Base-by-base conservation (phyloP, 2,113 vertebrate species). In the Notothenia rossii region DNA sequence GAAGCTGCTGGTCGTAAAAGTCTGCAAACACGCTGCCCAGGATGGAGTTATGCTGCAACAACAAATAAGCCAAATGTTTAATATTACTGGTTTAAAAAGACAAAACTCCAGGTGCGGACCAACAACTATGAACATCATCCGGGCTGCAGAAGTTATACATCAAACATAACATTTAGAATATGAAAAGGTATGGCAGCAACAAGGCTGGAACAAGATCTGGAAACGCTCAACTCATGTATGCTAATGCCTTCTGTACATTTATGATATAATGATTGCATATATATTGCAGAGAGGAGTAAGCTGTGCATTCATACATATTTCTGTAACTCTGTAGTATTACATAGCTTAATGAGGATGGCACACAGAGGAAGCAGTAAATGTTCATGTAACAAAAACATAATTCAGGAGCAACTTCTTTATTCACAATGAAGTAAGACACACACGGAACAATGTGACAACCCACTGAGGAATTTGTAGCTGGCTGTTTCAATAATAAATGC, bases 1-100 rank as follows among this genome's bases (percentile, higher is more conserved):
- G 95, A 92, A 98, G 95, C 96, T 98, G 97, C 95, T 98, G 97
- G 92, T 98, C 97, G 74, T 97, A 97, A 95, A 95, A 98, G 86
- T 97, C 97, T 85, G 96, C 96, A 92, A 98, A 98, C 86, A 97
- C 95, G 83, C 96, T 96, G 84, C 96, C 95, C 93, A 98, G 94
- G 72, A 96, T 96, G 91, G 97, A 96, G 66, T 96, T 96, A 84
- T 98, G 96, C 97, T 97, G 95, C 70, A 93, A 94, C 91, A 88
- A 86, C 90, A 94, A 94, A 88, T 50, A 88, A 10, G 4, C 5
- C 63, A 75, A 43, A 61, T 22, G 46, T 49, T 81, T 29, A 75
- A 59, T 82, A 2, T 55, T 1, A 55, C 5, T 76, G 58, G 14
- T 20, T 7, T 22, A 53, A 36, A 18, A 20, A 8, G 8, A 14